These are phyloP conservation scores for Eupeodes latifasciatus DNA, from an alignment of 2,888 invertebrate genomes.

Conservation along the genomic window DNA sequence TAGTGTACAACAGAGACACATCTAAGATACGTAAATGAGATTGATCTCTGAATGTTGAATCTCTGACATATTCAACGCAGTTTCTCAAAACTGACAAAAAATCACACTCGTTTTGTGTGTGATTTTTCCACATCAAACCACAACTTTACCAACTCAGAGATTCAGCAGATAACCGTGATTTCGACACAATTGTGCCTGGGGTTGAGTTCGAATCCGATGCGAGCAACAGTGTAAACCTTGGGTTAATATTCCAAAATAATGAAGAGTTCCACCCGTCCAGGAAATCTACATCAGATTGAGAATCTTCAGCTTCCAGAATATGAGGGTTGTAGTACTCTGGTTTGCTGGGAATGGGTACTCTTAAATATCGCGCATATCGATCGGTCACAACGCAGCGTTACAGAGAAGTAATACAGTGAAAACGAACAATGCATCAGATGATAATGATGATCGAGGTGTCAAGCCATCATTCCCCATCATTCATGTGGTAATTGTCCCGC, in stretches of 20 bases:
- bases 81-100: constrained; percentile 55
- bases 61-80: constrained; percentile 62
- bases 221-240: constrained; percentile 40
- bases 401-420: constrained; percentile 15
- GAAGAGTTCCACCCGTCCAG: constrained; percentile 71
- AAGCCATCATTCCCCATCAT: constrained; percentile 67
- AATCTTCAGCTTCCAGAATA: constrained; percentile 6
- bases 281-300: constrained; percentile 64
- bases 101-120: constrained; percentile 50
- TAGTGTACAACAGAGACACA: constrained; percentile 71
- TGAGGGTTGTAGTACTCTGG: constrained; percentile 17
- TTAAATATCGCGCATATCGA: constrained; percentile 24
- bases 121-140: constrained; percentile 45
- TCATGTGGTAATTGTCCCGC: constrained; percentile 71
- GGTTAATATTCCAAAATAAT: constrained; percentile 75
- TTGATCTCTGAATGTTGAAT: constrained; percentile 74
- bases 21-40: constrained; percentile 73
- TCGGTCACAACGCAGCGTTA: constrained; percentile 55
- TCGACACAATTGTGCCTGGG: constrained; percentile 43
- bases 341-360: background rate
- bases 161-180: constrained; percentile 47
- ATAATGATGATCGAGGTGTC: constrained; percentile 72
- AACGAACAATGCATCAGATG: background rate
- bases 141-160: constrained; percentile 32
- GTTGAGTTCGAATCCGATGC: constrained; percentile 25